Conservation (phyloP, 2,888 invertebrate genomes). For the Portevinia maculata region DNA sequence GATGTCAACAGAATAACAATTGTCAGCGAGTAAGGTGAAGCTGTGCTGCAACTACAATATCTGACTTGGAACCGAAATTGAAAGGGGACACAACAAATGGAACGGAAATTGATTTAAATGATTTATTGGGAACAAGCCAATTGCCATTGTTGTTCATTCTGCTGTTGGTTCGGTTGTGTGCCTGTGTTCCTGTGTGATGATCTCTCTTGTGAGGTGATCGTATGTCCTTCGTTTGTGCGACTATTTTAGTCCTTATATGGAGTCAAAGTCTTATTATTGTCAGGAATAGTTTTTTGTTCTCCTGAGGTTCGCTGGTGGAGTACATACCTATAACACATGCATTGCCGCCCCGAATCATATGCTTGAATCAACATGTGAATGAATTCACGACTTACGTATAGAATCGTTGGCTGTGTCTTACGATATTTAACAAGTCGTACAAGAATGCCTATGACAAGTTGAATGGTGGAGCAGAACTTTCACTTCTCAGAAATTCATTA, state of each 20-base stretch:
- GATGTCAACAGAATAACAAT: slow-evolving; percentile 72
- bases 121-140: slow-evolving; percentile 78
- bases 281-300: slow-evolving; percentile 23
- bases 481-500: slow-evolving; percentile 6
- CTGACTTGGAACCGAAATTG: slow-evolving; percentile 48
- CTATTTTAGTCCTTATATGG: slow-evolving; percentile 55
- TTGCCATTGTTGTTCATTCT: slow-evolving; percentile 69
- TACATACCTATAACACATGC: slow-evolving; percentile 34
- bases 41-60: slow-evolving; percentile 49
- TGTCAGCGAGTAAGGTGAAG: slow-evolving; percentile 57
- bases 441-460: slow-evolving; percentile 21
- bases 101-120: slow-evolving; percentile 81
- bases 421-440: slow-evolving; percentile 11
- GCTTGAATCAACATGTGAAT: slow-evolving; percentile 51
- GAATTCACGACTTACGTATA: slow-evolving; percentile 61
- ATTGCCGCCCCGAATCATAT: slow-evolving; percentile 51
- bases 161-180: slow-evolving; percentile 20
- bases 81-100: slow-evolving; percentile 63
- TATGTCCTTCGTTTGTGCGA: slow-evolving; percentile 42
- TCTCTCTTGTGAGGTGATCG: slow-evolving; percentile 45
- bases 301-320: background rate
- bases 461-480: slow-evolving; percentile 5
- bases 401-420: slow-evolving; percentile 25
- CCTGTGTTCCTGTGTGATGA: slow-evolving; percentile 19
- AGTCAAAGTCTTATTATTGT: slow-evolving; percentile 50